Evolutionary conservation across 2,888 invertebrate species (phyloP), one percentile per base, ranked within the genome.

Genomic region (Lochmaea capreae): DNA sequence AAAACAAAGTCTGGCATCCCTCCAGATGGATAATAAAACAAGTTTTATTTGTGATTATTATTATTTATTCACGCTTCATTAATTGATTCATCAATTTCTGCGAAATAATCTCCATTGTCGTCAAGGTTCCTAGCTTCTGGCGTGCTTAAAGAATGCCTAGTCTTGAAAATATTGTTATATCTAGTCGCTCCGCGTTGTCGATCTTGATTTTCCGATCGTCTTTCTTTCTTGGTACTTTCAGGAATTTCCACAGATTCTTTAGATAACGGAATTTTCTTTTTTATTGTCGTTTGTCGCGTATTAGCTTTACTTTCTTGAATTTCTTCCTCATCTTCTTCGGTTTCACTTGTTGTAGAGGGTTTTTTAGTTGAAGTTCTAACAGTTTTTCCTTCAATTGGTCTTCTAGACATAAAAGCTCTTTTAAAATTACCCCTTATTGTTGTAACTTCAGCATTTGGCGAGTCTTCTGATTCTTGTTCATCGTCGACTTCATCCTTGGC

Each of bases 381-480:
- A 81, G 92, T 89, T 59, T 62, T 46, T 14, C 63, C 63, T 22
- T 62, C 63, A 33, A 94, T 94, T 83, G 94, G 94, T 86, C 94
- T 90, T 82, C 94, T 94, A 75, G 94, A 94, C 84, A 94, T 89
- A 89, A 94, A 94, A 83, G 94, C 94, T 84, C 94, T 89, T 83
- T 94, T 94, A 9, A 94, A 90, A 74, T 94, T 90, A 85, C 93
- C 90, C 63, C 94, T 91, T 74, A 91, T 88, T 11, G 91, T 89
- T 39, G 69, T 63, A 18, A 57, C 57, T 42, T 63, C 54, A 18
- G 52, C 11, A 22, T n/a, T 62, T 22, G 54, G 58, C 43, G 58
- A 14, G 22, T 42, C 18, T 8, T 52, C 26, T 42, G 33, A 10
- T 67, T 49, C 33, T n/a, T 66, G 16, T 66, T 85, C 85, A 62